Percentiles rank a stretch among this genome's conserved stretches.
These are phyloP conservation scores for Atherix ibis DNA, from an alignment of 2,888 invertebrate species.

Conservation along the genomic window DNA sequence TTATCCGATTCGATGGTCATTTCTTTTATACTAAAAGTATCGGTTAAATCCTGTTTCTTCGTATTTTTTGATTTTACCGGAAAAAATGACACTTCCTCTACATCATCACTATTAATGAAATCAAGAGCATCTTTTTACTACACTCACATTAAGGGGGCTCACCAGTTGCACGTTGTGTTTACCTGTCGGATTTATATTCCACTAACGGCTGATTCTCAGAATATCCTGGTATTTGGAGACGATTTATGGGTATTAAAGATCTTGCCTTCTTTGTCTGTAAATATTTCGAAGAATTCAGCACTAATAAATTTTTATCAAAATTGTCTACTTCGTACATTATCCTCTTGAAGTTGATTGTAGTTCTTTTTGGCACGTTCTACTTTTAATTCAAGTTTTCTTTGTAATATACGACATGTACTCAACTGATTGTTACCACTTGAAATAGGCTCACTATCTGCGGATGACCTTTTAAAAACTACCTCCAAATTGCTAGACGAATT, in stretches of 20 bases:
- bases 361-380: conserved; percentile 32
- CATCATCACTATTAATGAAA: conserved; percentile 23
- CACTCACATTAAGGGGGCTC: not conserved
- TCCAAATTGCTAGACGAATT: conserved; percentile 19
- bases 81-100: conserved; percentile 31
- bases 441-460: conserved; percentile 5
- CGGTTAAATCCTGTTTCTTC: conserved; percentile 22
- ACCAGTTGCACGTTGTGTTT: conserved; percentile 10
- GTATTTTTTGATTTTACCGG: conserved; percentile 21
- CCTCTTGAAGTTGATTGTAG: conserved; percentile 27
- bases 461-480: conserved; percentile 22
- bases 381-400: conserved; percentile 31
- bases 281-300: not conserved
- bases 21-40: conserved; percentile 33
- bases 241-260: conserved; percentile 29
- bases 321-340: conserved; percentile 10
- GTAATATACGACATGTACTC: conserved; percentile 31
- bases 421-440: conserved; percentile 15
- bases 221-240: conserved; percentile 29
- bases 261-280: conserved; percentile 21
- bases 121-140: conserved; percentile 1
- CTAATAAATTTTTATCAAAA: not conserved
- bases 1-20: conserved; percentile 32
- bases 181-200: conserved; percentile 31
- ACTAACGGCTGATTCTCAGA: conserved; percentile 29